Percentiles rank a stretch among this genome's conserved stretches.
Evolutionary conservation across 1,140 invertebrate species (phyloP).

Genomic region (Tetragnatha versicolor): DNA sequence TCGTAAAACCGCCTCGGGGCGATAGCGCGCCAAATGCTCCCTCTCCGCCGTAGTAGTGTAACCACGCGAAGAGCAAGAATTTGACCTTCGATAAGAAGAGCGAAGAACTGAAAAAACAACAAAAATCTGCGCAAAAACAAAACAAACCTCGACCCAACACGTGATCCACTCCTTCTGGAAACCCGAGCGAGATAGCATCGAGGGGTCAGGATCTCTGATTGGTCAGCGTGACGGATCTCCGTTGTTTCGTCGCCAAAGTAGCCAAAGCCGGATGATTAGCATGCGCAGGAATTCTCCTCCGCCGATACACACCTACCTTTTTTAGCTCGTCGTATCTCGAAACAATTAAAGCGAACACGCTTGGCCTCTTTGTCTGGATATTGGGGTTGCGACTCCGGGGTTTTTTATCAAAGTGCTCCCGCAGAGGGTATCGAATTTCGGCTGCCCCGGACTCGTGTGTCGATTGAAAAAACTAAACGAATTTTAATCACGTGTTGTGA

Average conservation of each 20-base stretch:
- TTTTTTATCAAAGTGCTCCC: no score
- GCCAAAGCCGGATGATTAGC: constrained; percentile 12
- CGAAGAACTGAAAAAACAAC: not conserved
- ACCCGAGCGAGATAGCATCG: constrained; percentile 19
- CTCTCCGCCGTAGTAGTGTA: not conserved
- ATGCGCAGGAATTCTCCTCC: not conserved
- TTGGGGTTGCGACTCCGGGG: no score
- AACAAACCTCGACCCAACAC: constrained; percentile 24
- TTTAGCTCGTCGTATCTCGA: constrained; percentile 4
- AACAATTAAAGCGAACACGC: constrained; percentile 34
- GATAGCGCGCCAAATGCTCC: constrained; percentile 4
- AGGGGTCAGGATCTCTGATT: constrained; percentile 37
- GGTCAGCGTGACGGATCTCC: constrained; percentile 36
- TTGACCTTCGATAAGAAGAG: constrained; percentile 28
- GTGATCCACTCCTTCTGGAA: not conserved
- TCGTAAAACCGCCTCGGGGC: not conserved
- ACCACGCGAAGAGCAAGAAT: constrained; percentile 2
- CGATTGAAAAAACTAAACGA: no score
- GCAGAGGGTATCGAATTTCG: no score
- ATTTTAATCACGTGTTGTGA: no score
- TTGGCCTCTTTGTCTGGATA: no score
- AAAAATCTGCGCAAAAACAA: constrained; percentile 6
- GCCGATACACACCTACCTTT: constrained; percentile 17
- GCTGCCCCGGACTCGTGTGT: no score
- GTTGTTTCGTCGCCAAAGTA: constrained; percentile 11